A percentile compares a stretch with the other conserved stretches of the same genome.
Conservation (phyloP, 1,140 invertebrate species). For the Kradibia gibbosae region DNA sequence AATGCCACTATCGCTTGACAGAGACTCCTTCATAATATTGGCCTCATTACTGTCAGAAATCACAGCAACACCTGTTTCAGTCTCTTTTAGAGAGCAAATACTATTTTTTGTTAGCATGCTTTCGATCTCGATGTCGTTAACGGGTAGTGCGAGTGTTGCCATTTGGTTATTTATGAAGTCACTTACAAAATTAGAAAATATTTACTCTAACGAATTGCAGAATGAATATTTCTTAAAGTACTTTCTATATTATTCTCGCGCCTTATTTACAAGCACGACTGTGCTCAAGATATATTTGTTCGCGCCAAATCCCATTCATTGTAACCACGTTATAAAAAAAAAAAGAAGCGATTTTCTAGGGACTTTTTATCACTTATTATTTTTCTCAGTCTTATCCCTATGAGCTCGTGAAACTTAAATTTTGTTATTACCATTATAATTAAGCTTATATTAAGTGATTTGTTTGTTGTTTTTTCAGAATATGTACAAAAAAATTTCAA, state of each 20-base stretch:
- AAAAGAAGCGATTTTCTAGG: not conserved
- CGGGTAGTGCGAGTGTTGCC: constrained; percentile 8
- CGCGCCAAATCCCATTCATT: constrained; percentile 42
- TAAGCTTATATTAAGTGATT: not conserved
- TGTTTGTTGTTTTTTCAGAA: not conserved
- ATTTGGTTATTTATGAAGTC: constrained; percentile 19
- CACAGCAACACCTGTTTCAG: constrained; percentile 14
- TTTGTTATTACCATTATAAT: not conserved
- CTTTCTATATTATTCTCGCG: not conserved
- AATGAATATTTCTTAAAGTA: not conserved
- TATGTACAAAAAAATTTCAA: too few species aligned
- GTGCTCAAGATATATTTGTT: constrained; percentile 6
- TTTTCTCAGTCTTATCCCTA: not conserved
- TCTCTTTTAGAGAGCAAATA: not conserved
- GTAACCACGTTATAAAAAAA: constrained; percentile 9
- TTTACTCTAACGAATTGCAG: not conserved
- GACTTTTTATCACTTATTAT: not conserved
- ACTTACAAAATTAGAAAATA: constrained; percentile 9
- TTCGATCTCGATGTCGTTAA: constrained; percentile 4
- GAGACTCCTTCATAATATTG: not conserved
- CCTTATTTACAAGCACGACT: constrained; percentile 25
- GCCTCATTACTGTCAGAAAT: not conserved
- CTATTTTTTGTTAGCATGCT: not conserved
- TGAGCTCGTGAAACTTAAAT: not conserved
- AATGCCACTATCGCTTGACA: constrained; percentile 21